These are phyloP conservation scores for Geopemphigus sp. DNA, from an alignment of 1,140 invertebrate species.

Conservation along the genomic window DNA sequence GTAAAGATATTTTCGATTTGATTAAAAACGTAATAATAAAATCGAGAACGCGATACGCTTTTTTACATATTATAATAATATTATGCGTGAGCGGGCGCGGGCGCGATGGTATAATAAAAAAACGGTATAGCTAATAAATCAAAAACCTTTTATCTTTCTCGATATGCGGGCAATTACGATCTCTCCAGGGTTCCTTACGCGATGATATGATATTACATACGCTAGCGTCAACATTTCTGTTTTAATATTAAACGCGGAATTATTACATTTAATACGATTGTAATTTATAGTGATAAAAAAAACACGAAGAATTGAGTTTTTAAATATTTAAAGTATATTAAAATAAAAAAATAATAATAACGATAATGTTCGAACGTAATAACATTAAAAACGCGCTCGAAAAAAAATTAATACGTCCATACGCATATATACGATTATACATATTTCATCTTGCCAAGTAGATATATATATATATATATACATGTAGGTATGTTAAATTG, in stretches of 20 bases:
- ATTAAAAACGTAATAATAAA: slow-evolving; percentile 42
- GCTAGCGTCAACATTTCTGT: slow-evolving; percentile 43
- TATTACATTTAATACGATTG: slow-evolving; percentile 43
- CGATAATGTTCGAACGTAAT: not conserved
- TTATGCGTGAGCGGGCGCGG: not conserved
- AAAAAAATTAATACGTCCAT: slow-evolving; percentile 5
- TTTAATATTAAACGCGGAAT: slow-evolving; percentile 29
- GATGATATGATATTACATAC: slow-evolving; percentile 13
- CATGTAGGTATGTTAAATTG: slow-evolving; percentile 8
- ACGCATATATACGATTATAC: not conserved
- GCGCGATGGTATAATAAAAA: slow-evolving; percentile 23
- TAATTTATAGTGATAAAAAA: slow-evolving; percentile 42
- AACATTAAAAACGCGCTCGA: not conserved
- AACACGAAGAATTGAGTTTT: slow-evolving; percentile 13
- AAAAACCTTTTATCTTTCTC: slow-evolving; percentile 48
- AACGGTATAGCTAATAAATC: slow-evolving; percentile 40
- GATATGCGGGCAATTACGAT: slow-evolving; percentile 44
- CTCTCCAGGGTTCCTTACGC: slow-evolving; percentile 43
- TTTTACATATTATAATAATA: slow-evolving; percentile 31
- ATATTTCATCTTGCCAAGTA: slow-evolving; percentile 29
- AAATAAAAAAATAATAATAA: slow-evolving; percentile 18
- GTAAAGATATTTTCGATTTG: slow-evolving; percentile 30
- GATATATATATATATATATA: no score
- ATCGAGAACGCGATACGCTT: slow-evolving; percentile 26
- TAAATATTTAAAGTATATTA: slow-evolving; percentile 8